These are phyloP conservation scores for Aspidoscelis tigris DNA, from an alignment of 2,113 vertebrate genomes.

Conservation along the genomic window DNA sequence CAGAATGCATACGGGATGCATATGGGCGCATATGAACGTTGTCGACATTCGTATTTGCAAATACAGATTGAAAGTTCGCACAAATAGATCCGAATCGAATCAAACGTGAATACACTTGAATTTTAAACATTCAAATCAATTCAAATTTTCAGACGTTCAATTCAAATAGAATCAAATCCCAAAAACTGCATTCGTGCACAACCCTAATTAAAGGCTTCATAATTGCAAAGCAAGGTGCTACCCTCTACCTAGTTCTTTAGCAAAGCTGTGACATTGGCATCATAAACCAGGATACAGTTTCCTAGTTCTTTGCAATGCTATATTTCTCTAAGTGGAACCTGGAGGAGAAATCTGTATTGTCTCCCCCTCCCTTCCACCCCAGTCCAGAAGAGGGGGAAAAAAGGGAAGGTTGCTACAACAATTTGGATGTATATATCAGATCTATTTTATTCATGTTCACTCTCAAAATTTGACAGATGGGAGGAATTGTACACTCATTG, in stretches of 20 bases:
- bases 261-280: neutral
- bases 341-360: conserved; percentile 45
- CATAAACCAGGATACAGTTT: conserved; percentile 40
- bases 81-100: too few relatives aligned
- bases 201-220: neutral
- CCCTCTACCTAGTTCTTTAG: too few relatives aligned
- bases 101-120: too few relatives aligned
- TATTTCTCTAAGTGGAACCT: conserved; percentile 56
- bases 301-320: conserved; percentile 58
- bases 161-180: too few relatives aligned
- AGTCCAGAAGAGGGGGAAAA: conserved; percentile 50
- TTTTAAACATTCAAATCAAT: too few relatives aligned
- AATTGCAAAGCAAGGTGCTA: neutral
- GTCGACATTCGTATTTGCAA: too few relatives aligned
- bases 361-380: conserved; percentile 27
- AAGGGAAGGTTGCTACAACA: conserved; percentile 45
- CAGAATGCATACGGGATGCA: too few relatives aligned
- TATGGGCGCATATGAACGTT: too few relatives aligned
- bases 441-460: conserved; percentile 76
- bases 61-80: too few relatives aligned
- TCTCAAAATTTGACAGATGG: conserved; percentile 81
- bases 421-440: conserved; percentile 56
- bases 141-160: too few relatives aligned
- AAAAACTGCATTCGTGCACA: too few relatives aligned
- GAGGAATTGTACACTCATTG: conserved; percentile 79